A percentile compares a stretch with the other conserved stretches of the same genome.
Conservation (phyloP, 1,140 invertebrate species). For the Asobara japonica region DNA sequence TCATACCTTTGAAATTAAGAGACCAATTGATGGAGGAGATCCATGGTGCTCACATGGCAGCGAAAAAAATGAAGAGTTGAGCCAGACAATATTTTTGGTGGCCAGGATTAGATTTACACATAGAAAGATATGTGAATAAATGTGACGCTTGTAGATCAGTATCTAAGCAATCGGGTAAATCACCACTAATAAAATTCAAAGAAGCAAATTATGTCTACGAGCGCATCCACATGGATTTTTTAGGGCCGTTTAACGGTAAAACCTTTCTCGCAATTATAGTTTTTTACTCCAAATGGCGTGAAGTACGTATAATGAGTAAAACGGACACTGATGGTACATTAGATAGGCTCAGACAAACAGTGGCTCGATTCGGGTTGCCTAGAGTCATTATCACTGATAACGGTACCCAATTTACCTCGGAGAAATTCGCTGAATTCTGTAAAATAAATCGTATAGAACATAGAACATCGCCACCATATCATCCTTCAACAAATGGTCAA, state of each 20-base stretch:
- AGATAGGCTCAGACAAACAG: constrained; percentile 41
- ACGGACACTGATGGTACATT: constrained; percentile 29
- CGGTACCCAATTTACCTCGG: constrained; percentile 40
- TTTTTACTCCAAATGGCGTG: constrained; percentile 60
- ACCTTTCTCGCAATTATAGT: constrained; percentile 59
- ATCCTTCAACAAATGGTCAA: no score
- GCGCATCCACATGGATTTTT: constrained; percentile 59
- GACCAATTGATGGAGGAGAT: constrained; percentile 46
- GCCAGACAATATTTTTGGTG: constrained; percentile 57
- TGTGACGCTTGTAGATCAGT: constrained; percentile 44
- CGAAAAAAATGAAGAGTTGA: constrained; percentile 55
- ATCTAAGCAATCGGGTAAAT: constrained; percentile 21
- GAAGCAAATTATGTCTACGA: constrained; percentile 31
- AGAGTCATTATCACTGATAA: constrained; percentile 43
- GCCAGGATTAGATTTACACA: constrained; percentile 53
- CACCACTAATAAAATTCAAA: constrained; percentile 45
- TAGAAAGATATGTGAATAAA: constrained; percentile 43
- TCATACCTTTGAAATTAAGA: constrained; percentile 46
- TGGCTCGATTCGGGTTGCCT: constrained; percentile 45
- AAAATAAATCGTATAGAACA: constrained; percentile 20
- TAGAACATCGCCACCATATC: no score
- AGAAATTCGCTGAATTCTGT: constrained; percentile 43
- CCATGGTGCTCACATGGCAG: constrained; percentile 53
- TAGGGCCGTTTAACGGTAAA: constrained; percentile 52
- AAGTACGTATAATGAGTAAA: constrained; percentile 31